A percentile compares a stretch with the other conserved stretches of the same genome.
These are phyloP conservation scores for Actenoides hombroni DNA, from an alignment of 2,113 vertebrate species.

Conservation along the genomic window DNA sequence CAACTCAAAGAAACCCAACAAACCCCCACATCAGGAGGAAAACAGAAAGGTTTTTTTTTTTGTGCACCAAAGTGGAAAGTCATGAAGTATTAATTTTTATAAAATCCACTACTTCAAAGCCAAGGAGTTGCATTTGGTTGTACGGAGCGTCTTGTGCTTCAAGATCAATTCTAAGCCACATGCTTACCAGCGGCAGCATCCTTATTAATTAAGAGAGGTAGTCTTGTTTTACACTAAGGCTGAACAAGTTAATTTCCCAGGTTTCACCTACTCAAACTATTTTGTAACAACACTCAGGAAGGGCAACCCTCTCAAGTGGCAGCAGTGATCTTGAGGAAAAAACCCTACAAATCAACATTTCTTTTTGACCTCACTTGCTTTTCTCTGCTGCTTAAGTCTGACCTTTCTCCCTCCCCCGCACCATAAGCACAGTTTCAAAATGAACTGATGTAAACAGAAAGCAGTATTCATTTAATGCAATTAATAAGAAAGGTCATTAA, in stretches of 20 bases:
- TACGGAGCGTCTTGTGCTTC: slow-evolving; percentile 1
- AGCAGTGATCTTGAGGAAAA: slow-evolving; percentile 17
- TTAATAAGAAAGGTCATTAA: slow-evolving; percentile 27
- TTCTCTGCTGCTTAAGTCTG: slow-evolving; percentile 10
- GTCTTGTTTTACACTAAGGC: slow-evolving; percentile 67
- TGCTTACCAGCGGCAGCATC: slow-evolving; percentile 34
- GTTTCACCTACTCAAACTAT: slow-evolving; percentile 12
- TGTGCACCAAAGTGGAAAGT: not conserved
- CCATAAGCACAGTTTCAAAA: slow-evolving; percentile 37
- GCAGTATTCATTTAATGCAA: slow-evolving; percentile 57
- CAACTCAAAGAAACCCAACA: not conserved
- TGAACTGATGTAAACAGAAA: slow-evolving; percentile 57
- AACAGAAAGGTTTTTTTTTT: not conserved
- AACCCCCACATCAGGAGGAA: not conserved
- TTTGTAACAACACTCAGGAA: not conserved
- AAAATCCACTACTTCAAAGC: not conserved
- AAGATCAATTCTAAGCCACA: slow-evolving; percentile 21
- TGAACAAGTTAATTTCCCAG: slow-evolving; percentile 38
- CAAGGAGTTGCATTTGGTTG: not conserved
- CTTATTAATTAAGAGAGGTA: slow-evolving; percentile 61
- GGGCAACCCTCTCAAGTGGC: not conserved
- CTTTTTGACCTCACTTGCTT: not conserved
- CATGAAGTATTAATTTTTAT: not conserved
- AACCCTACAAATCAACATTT: not conserved
- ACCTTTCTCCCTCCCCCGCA: not conserved